Percentiles rank a stretch among this genome's conserved stretches.
These are phyloP conservation scores for Lampris megalopsis DNA, from an alignment of 2,113 vertebrate genomes.

Conservation along the genomic window DNA sequence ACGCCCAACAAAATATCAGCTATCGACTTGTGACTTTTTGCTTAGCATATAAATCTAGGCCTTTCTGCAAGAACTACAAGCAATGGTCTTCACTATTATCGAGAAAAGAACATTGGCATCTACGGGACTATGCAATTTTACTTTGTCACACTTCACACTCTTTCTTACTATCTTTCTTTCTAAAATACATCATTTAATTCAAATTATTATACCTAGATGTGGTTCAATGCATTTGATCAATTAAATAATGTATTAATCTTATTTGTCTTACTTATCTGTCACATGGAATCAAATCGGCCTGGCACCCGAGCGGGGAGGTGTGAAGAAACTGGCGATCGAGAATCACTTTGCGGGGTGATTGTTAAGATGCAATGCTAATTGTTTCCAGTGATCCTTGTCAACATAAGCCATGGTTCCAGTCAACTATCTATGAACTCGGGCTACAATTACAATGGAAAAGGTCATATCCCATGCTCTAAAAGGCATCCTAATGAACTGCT, in stretches of 20 bases:
- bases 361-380: constrained; percentile 74
- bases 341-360: constrained; percentile 47
- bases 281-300: constrained; percentile 53
- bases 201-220: constrained; percentile 15
- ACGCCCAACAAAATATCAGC: constrained; percentile 25
- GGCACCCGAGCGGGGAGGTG: constrained; percentile 57
- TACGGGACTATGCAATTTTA: background rate
- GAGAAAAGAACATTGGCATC: background rate
- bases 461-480: constrained; percentile 81
- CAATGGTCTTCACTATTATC: background rate
- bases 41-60: constrained; percentile 38
- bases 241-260: constrained; percentile 27
- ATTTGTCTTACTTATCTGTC: constrained; percentile 45
- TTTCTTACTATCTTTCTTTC: background rate
- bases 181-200: background rate
- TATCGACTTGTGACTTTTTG: background rate
- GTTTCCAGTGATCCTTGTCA: constrained; percentile 82
- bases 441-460: constrained; percentile 79
- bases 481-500: constrained; percentile 80
- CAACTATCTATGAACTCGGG: constrained; percentile 74
- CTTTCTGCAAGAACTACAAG: constrained; percentile 6
- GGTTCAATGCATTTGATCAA: constrained; percentile 29
- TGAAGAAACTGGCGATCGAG: constrained; percentile 51
- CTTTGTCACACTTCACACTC: background rate
- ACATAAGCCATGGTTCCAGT: constrained; percentile 71